phyloP scores from a whole-genome alignment of 2,113 vertebrate genomes.

The Prionailurus bengalensis region DNA sequence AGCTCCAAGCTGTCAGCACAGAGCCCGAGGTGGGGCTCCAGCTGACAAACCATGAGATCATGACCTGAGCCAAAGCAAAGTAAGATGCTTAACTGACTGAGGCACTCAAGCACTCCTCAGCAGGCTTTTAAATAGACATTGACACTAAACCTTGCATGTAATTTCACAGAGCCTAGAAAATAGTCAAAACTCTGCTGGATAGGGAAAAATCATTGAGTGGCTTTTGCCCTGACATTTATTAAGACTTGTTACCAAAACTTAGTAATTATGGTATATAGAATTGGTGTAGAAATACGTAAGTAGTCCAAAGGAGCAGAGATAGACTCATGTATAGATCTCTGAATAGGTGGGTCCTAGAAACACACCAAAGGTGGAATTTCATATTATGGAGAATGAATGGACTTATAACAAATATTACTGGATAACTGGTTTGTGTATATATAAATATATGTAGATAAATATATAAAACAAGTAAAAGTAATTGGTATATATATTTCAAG shows the following conservation, averaged over 20 bases:
- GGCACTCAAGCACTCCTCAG: not conserved
- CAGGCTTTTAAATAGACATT: not conserved
- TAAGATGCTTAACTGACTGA: no score
- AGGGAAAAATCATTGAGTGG: not conserved
- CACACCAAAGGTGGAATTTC: not conserved
- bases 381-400: not conserved
- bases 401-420: not conserved
- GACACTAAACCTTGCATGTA: not conserved
- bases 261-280: not conserved
- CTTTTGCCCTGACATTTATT: not conserved
- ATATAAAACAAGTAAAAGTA: not conserved
- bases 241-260: not conserved
- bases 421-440: not conserved
- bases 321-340: not conserved
- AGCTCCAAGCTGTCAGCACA: no score
- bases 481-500: not conserved
- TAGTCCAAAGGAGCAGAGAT: not conserved
- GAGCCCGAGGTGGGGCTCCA: no score
- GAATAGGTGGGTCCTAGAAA: not conserved
- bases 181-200: not conserved
- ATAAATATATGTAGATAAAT: not conserved
- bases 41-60: no score
- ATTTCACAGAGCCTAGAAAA: not conserved
- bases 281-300: not conserved
- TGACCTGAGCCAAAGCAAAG: no score